Evolutionary conservation across 1,140 invertebrate species (phyloP), one percentile per base, ranked within the genome.

Genomic region (Pseudoatta argentina): DNA sequence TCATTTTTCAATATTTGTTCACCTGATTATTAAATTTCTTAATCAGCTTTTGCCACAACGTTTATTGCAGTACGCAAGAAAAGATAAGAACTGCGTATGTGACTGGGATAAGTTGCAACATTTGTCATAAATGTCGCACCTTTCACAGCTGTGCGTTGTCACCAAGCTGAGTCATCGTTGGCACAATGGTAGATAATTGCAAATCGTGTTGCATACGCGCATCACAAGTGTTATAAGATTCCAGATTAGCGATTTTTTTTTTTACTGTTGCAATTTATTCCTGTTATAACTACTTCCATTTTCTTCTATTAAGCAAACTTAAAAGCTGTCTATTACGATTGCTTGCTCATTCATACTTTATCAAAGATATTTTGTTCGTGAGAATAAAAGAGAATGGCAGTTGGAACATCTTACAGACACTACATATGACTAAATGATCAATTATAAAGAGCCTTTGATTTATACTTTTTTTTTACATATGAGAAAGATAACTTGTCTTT

Each of bases 101-200:
- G 63, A 79, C 27, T 44, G 77, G n/a, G 48, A 67, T 79, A 67
- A 67, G 14, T 79, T 79, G 77, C 61, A 79, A 79, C 77, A 67
- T 55, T 81, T 69, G 63, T 69, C 59, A 78, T 24, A 69, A 81
- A 69, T 34, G 63, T 69, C 63, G 77, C 63, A 81, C 48, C 77
- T 69, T 69, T 81, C 77, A 67, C 27, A n/a, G 48, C 27, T 67
- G 63, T 51, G 30, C 64, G 77, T 81, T 81, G 64, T 81, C 77
- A 81, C 48, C 77, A 39, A 67, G n/a, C 4, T 24, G n/a, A 69
- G 44, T 79, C 77, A 34, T 67, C 63, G 63, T 51, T 10, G 48
- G 14, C 48, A 81, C 64, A 81, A 81, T 81, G 64, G 30, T 24
- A 69, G 77, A 69, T 81, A 81, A 81, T 81, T 81, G 21, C 64